Base-by-base conservation (phyloP, 1,140 invertebrate species). In the Steinernema feltiae region DNA sequence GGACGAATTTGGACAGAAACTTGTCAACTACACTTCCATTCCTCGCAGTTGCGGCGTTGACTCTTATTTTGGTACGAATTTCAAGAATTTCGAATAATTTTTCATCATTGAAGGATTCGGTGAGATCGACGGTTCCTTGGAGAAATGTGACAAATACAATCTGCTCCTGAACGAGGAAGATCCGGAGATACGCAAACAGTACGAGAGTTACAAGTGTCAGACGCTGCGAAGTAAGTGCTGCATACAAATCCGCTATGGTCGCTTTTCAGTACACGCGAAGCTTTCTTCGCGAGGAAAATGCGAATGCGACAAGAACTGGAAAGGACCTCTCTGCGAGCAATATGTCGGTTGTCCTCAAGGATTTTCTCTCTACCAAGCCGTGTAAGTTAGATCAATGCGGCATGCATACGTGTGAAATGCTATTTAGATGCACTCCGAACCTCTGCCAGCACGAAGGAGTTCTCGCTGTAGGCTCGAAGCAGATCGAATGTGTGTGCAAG, bases 401-500 rank as follows among this genome's bases (percentile, higher is more conserved):
- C 48, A 70, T 41, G 29, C 30, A 27, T 69, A 0, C 0, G 15
- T 0, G 0, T n/a, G n/a, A n/a, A n/a, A n/a, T n/a, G 21, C 1
- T 7, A 74, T 75, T 48, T 70, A 78, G 77, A 35, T 78, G 77
- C 69, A 76, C 77, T 30, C 73, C 73, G 21, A 78, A 78, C 32
- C 53, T 75, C 35, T 78, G 77, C 31, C 73, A 78, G 7, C 77
- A 78, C 72, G 73, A 78, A 29, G 77, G 77, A 78, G 69, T 70
- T 7, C 35, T 78, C 21, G 77, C 77, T 27, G 73, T 75, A n/a
- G 77, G 77, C 71, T 69, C 41, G 24, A 75, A 78, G 27, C 73
- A 75, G 30, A 69, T 78, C 73, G 77, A 78, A 31, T 78, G 77
- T 29, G 72, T 75, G 48, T 78, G 77, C 74, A 75, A 75, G 69